Conservation (phyloP, 2,113 vertebrate species). For the Zosterops borbonicus region DNA sequence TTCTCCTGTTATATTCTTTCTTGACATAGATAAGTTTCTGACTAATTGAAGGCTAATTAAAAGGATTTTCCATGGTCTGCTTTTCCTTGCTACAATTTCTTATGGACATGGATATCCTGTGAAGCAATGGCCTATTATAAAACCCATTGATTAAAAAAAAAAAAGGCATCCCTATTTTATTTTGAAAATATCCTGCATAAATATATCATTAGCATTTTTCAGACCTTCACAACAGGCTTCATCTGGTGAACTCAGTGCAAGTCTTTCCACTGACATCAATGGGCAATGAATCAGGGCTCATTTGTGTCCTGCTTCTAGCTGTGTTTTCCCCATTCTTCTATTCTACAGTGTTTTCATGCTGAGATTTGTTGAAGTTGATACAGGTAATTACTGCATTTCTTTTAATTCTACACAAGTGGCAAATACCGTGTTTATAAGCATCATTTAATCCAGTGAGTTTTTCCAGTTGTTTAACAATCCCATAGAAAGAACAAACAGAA, state of each 20-base stretch:
- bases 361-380: background rate
- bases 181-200: background rate
- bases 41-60: background rate
- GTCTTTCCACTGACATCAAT: slow-evolving; percentile 63
- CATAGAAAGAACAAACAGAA: background rate
- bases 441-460: background rate
- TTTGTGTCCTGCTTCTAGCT: slow-evolving; percentile 26
- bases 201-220: background rate
- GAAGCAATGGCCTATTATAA: background rate
- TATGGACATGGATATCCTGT: background rate
- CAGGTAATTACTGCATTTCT: background rate
- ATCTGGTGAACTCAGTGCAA: slow-evolving; percentile 42
- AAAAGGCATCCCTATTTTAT: background rate
- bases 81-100: background rate
- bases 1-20: background rate
- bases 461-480: background rate
- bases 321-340: slow-evolving; percentile 42
- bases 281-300: slow-evolving; percentile 43
- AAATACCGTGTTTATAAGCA: background rate
- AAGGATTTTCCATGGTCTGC: background rate
- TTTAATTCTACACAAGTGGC: background rate
- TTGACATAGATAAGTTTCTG: background rate
- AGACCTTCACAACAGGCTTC: slow-evolving; percentile 3
- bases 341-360: slow-evolving; percentile 8
- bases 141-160: background rate